Percentiles rank a stretch among this genome's conserved stretches.
Conservation (phyloP, 2,888 invertebrate genomes). For the Anthophora plumipes region DNA sequence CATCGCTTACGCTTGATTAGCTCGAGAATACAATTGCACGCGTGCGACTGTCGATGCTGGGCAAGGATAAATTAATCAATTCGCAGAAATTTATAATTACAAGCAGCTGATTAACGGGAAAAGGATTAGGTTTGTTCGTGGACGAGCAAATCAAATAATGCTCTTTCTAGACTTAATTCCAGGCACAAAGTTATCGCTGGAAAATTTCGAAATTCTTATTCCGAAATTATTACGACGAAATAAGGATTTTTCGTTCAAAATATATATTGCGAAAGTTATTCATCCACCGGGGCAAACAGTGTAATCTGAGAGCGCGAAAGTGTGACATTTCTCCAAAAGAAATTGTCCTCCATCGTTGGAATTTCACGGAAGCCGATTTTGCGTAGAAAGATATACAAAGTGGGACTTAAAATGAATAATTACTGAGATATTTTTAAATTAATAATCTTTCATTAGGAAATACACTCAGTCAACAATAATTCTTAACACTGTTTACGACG, state of each 20-base stretch:
- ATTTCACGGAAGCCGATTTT: neutral
- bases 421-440: too few species aligned
- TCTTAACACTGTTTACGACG: too few species aligned
- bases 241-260: neutral
- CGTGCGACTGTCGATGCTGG: neutral
- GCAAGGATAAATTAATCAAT: slow-evolving; percentile 18
- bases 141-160: neutral
- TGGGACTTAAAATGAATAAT: too few species aligned
- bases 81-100: neutral
- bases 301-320: neutral
- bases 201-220: neutral
- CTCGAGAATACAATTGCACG: slow-evolving; percentile 4
- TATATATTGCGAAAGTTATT: too few species aligned
- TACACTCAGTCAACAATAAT: too few species aligned
- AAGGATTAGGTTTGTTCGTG: neutral
- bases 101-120: neutral
- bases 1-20: slow-evolving; percentile 17
- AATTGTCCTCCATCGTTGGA: neutral
- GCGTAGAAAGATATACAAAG: too few species aligned
- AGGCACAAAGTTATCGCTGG: neutral
- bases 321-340: neutral
- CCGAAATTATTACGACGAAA: neutral
- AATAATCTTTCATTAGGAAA: too few species aligned
- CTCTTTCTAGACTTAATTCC: neutral
- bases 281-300: neutral